Percentiles rank a stretch among this genome's conserved stretches.
phyloP scores from a whole-genome alignment of 2,888 invertebrate species.

The Trichopria drosophilae region DNA sequence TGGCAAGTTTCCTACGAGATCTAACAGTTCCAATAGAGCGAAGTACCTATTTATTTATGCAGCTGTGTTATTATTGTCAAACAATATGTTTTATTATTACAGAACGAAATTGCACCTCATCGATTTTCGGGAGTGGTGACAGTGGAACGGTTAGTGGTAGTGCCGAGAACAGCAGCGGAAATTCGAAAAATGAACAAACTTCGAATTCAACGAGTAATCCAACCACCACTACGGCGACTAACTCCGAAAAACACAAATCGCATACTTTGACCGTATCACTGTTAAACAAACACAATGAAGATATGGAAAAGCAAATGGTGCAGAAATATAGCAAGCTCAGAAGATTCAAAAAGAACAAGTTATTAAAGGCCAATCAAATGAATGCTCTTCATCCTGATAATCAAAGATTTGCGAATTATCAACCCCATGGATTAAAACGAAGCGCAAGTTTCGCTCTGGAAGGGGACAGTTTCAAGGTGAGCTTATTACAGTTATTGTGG shows the following conservation, averaged over 20 bases:
- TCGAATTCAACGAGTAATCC: conserved; percentile 57
- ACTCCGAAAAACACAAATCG: conserved; percentile 49
- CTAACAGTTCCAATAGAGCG: no score
- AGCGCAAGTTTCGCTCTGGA: conserved; percentile 67
- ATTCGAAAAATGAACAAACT: conserved; percentile 63
- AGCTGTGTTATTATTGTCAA: no score
- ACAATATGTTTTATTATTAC: conserved; percentile 3
- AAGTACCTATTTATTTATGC: no score
- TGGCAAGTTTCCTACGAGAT: no score
- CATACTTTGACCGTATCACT: conserved; percentile 66
- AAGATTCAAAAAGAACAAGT: conserved; percentile 60
- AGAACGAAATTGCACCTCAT: conserved; percentile 59
- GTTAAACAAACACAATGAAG: conserved; percentile 71
- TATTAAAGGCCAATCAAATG: conserved; percentile 58
- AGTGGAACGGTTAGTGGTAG: conserved; percentile 67
- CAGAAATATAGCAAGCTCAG: conserved; percentile 70
- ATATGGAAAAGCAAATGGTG: conserved; percentile 79
- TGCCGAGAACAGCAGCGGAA: conserved; percentile 65
- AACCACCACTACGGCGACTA: conserved; percentile 15
- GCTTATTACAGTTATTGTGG: conserved; percentile 5
- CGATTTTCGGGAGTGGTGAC: conserved; percentile 63
- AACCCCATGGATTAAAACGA: conserved; percentile 65
- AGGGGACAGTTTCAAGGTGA: conserved; percentile 59
- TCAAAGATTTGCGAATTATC: conserved; percentile 46
- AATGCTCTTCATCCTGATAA: conserved; percentile 54